Percentiles rank a stretch among this genome's conserved stretches.
phyloP scores from a whole-genome alignment of 1,140 invertebrate genomes.

The Drosophila aff. region DNA sequence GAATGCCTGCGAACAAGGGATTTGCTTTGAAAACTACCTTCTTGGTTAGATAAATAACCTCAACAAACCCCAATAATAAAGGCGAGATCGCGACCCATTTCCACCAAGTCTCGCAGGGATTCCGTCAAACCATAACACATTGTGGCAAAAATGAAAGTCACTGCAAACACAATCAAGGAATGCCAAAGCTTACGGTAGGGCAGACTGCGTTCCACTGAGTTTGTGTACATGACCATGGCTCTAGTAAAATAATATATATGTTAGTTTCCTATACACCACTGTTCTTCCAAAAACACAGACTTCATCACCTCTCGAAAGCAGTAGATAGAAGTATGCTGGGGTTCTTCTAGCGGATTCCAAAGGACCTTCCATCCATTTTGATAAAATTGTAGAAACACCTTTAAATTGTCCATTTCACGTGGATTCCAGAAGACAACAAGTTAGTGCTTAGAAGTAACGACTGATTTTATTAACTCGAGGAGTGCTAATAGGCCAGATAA shows the following conservation, averaged over 20 bases:
- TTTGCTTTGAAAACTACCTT: too few species aligned
- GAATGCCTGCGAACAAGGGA: background rate
- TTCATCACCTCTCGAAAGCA: slow-evolving; percentile 14
- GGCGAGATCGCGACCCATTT: slow-evolving; percentile 43
- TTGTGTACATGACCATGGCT: slow-evolving; percentile 30
- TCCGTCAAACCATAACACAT: slow-evolving; percentile 14
- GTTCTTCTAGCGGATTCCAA: background rate
- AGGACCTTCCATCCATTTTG: background rate
- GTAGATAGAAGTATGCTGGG: background rate
- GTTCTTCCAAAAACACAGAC: background rate
- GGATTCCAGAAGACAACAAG: background rate
- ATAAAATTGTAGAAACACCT: background rate
- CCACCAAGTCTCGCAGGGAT: slow-evolving; percentile 20
- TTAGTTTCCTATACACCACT: background rate
- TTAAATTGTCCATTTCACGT: background rate
- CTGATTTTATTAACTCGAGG: background rate
- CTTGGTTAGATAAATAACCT: fast-evolving
- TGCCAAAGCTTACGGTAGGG: slow-evolving; percentile 30
- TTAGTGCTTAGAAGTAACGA: background rate
- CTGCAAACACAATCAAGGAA: background rate
- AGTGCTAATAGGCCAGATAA: background rate
- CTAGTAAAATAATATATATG: background rate
- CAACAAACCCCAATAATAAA: slow-evolving; percentile 22
- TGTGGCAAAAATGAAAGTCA: background rate
- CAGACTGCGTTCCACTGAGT: slow-evolving; percentile 11